Percentiles rank a stretch among this genome's conserved stretches.
Evolutionary conservation across 2,888 invertebrate genomes (phyloP).

Genomic region (Sabellastarte sp.): DNA sequence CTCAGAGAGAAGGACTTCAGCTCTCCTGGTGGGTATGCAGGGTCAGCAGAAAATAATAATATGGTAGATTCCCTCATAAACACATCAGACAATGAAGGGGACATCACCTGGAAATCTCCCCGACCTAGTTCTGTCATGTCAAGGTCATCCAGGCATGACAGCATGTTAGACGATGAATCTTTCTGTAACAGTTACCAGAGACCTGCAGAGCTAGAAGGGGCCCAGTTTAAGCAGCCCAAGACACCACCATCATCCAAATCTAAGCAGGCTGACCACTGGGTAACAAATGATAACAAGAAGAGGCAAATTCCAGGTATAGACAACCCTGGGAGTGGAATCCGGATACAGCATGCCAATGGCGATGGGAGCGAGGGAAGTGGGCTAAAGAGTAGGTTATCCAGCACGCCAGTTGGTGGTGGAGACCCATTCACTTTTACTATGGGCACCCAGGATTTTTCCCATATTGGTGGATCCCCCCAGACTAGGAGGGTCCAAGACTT

Average conservation of each 20-base stretch:
- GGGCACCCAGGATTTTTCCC: too few species aligned
- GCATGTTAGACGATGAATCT: background rate
- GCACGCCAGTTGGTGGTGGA: too few species aligned
- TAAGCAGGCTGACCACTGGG: too few species aligned
- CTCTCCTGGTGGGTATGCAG: background rate
- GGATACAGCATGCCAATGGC: too few species aligned
- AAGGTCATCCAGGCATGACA: background rate
- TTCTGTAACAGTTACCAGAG: background rate
- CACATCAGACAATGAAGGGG: background rate
- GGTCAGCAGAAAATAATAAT: too few species aligned
- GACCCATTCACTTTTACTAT: too few species aligned
- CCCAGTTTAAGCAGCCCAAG: background rate
- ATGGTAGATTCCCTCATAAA: background rate
- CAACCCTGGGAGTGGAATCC: too few species aligned
- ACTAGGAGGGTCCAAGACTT: too few species aligned
- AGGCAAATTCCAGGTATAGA: background rate
- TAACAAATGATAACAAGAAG: background rate
- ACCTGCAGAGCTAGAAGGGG: background rate
- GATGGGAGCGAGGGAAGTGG: background rate
- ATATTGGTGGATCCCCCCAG: too few species aligned
- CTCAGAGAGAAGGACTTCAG: background rate
- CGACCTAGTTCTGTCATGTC: conserved; percentile 10
- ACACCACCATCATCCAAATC: too few species aligned
- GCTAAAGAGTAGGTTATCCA: background rate
- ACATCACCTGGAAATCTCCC: background rate